These are phyloP conservation scores for Scaptomyza montana DNA, from an alignment of 1,140 invertebrate species.

Conservation along the genomic window DNA sequence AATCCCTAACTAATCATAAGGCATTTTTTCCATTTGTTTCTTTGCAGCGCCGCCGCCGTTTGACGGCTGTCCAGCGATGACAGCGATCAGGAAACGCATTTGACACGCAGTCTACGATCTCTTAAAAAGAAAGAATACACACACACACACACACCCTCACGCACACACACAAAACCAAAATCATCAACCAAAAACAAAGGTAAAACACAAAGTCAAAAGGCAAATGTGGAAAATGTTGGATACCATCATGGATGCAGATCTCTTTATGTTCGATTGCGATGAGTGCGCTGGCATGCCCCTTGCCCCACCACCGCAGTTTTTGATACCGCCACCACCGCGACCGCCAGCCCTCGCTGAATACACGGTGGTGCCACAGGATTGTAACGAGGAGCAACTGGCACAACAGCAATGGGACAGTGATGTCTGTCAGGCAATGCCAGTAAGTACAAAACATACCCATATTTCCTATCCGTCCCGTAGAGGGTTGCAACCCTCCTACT, in stretches of 20 bases:
- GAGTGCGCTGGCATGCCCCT: conserved; percentile 86
- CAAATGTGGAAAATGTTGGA: conserved; percentile 83
- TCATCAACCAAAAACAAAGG: conserved; percentile 5
- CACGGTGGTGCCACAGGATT: conserved; percentile 68
- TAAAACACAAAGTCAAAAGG: background rate
- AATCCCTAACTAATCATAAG: conserved; percentile 45
- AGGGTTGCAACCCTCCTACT: conserved; percentile 59
- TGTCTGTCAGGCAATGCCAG: conserved; percentile 84
- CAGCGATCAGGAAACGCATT: conserved; percentile 70
- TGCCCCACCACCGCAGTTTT: conserved; percentile 86
- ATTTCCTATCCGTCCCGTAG: background rate
- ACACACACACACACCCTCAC: conserved; percentile 7
- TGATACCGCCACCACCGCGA: conserved; percentile 86
- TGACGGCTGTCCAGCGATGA: conserved; percentile 71
- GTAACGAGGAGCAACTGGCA: conserved; percentile 75
- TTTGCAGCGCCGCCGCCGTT: conserved; percentile 62
- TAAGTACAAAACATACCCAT: conserved; percentile 67
- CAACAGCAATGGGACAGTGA: conserved; percentile 81
- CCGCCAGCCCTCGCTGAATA: conserved; percentile 85
- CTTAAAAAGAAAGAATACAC: conserved; percentile 8
- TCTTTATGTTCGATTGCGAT: conserved; percentile 80
- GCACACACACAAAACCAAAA: conserved; percentile 24
- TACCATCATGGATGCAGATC: conserved; percentile 67
- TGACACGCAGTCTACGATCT: conserved; percentile 63
- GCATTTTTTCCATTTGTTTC: conserved; percentile 9